phyloP scores from a whole-genome alignment of 2,888 invertebrate genomes.

The Spilosoma lubricipeda region DNA sequence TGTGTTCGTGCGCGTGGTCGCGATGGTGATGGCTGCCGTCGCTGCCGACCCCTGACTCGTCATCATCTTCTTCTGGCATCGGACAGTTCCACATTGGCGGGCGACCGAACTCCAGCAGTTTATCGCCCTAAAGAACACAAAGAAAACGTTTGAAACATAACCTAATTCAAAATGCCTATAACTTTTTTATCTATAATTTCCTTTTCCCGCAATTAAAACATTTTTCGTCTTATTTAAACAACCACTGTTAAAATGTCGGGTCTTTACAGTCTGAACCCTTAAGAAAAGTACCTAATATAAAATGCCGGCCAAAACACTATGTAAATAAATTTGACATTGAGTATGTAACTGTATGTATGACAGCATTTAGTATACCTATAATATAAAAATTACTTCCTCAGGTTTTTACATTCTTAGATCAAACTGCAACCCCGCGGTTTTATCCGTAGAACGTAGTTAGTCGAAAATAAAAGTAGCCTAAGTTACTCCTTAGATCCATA shows the following conservation, averaged over 20 bases:
- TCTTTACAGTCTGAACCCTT: neutral
- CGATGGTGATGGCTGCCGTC: constrained; percentile 13
- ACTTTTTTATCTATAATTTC: neutral
- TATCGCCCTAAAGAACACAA: constrained; percentile 81
- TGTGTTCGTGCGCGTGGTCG: constrained; percentile 26
- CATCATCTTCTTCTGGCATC: constrained; percentile 90
- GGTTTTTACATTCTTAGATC: too few relatives aligned
- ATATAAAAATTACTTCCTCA: too few relatives aligned
- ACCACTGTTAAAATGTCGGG: neutral
- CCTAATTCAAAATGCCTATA: neutral
- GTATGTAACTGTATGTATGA: neutral
- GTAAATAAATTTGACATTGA: neutral
- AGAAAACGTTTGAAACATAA: neutral
- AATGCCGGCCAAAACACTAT: neutral
- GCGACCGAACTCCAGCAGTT: constrained; percentile 94
- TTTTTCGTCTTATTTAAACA: neutral
- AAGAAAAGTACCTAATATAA: neutral
- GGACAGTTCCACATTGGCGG: constrained; percentile 97
- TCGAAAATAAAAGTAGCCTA: too few relatives aligned
- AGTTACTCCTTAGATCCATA: too few relatives aligned
- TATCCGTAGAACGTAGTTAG: too few relatives aligned
- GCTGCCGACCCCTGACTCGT: constrained; percentile 25
- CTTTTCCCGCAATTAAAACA: neutral
- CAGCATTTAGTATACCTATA: too few relatives aligned
- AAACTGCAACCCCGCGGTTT: too few relatives aligned